These are phyloP conservation scores for Listronotus oregonensis DNA, from an alignment of 1,140 invertebrate species.

Conservation along the genomic window DNA sequence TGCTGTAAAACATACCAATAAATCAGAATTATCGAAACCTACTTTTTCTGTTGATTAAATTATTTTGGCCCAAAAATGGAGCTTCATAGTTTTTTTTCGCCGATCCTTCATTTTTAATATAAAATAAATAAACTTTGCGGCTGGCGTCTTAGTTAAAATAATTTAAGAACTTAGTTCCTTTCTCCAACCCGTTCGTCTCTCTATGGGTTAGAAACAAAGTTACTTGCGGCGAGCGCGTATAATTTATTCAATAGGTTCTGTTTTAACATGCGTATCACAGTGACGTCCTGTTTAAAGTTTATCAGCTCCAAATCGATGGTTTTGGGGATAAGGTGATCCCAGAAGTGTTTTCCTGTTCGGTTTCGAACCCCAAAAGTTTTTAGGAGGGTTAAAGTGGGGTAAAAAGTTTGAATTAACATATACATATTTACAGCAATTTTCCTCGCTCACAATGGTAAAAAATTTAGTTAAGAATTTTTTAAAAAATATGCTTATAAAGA, in stretches of 20 bases:
- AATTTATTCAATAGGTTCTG: conserved; percentile 21
- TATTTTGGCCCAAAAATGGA: too few species aligned
- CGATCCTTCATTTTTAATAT: too few species aligned
- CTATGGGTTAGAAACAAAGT: conserved; percentile 21
- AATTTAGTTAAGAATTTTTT: too few species aligned
- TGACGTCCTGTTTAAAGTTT: conserved; percentile 18
- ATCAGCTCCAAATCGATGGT: conserved; percentile 19
- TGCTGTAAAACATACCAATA: too few species aligned
- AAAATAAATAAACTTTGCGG: too few species aligned
- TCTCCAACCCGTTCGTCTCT: not conserved
- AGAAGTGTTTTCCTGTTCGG: conserved; percentile 16
- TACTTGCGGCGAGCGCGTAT: conserved; percentile 6
- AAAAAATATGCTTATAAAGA: too few species aligned
- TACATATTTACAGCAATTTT: not conserved
- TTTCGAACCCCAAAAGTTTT: conserved; percentile 13
- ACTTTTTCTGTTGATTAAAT: too few species aligned
- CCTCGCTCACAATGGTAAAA: too few species aligned
- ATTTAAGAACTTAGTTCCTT: not conserved
- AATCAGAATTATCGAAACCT: too few species aligned
- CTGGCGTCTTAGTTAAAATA: too few species aligned
- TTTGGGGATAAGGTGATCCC: conserved; percentile 8
- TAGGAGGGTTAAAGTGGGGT: conserved; percentile 11
- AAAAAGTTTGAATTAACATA: conserved; percentile 16
- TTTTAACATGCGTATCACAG: conserved; percentile 22
- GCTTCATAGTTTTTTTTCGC: too few species aligned